Conservation (phyloP, 2,797 vertebrate species). For the Nasua narica region DNA sequence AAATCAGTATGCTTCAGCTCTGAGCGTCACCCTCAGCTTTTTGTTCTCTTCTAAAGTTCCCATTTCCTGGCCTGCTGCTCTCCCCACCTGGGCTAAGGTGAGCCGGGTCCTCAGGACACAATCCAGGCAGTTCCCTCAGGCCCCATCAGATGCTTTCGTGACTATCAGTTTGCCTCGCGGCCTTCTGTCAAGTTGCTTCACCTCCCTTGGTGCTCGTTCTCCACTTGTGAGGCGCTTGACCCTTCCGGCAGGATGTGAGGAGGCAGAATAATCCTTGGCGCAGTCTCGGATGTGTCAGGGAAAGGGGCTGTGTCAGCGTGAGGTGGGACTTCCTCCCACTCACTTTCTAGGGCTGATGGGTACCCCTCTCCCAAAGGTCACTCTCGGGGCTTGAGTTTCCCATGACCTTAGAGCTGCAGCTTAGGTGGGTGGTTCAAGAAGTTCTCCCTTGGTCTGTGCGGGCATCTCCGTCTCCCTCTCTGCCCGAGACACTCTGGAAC, state of each 20-base stretch:
- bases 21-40: background rate
- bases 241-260: background rate
- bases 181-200: background rate
- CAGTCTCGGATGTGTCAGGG: background rate
- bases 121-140: fast-evolving
- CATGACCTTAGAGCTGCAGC: fast-evolving
- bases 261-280: background rate
- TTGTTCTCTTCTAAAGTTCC: too few relatives aligned
- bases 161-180: fast-evolving
- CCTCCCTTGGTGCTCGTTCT: background rate
- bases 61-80: fast-evolving
- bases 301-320: fast-evolving
- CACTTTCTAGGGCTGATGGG: fast-evolving
- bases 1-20: background rate
- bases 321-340: background rate
- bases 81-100: background rate
- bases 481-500: background rate
- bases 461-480: background rate
- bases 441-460: background rate
- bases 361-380: background rate
- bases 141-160: background rate
- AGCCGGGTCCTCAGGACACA: background rate
- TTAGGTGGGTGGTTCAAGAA: background rate
- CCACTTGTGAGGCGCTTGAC: background rate
- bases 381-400: background rate